phyloP scores from a whole-genome alignment of 1,140 invertebrate species.

The Zaprionus capensis region DNA sequence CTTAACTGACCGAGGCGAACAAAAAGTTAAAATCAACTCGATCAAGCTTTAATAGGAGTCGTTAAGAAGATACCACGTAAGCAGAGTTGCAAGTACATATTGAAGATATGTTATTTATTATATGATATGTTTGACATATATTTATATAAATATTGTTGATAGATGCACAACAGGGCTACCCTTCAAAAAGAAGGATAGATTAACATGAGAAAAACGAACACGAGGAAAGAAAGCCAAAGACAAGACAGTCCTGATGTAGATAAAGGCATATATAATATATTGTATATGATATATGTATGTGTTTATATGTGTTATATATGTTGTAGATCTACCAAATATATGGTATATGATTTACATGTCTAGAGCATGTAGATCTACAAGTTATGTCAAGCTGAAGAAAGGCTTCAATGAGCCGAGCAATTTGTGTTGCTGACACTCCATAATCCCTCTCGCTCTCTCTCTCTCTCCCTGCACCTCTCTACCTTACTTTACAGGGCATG shows the following conservation, averaged over 20 bases:
- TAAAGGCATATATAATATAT: too few relatives aligned
- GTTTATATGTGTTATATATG: background rate
- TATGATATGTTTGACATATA: too few relatives aligned
- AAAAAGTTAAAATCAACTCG: constrained; percentile 10
- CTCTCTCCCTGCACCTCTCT: background rate
- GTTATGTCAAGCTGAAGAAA: background rate
- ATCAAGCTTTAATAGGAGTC: background rate
- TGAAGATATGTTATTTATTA: too few relatives aligned
- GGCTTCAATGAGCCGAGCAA: background rate
- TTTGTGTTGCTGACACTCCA: background rate
- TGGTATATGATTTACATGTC: background rate
- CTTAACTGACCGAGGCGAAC: background rate
- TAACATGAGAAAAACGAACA: too few relatives aligned
- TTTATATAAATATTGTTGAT: too few relatives aligned
- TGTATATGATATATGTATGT: too few relatives aligned
- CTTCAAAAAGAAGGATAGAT: too few relatives aligned
- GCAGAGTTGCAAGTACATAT: background rate
- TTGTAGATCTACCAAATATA: background rate
- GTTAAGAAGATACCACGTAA: background rate
- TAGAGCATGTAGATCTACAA: background rate
- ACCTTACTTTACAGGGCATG: background rate
- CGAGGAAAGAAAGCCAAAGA: too few relatives aligned
- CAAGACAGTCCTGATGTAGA: too few relatives aligned
- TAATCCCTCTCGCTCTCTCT: background rate
- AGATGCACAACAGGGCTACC: too few relatives aligned